Evolutionary conservation across 2,113 vertebrate genomes (phyloP).

Genomic region (Echinops telfairi): DNA sequence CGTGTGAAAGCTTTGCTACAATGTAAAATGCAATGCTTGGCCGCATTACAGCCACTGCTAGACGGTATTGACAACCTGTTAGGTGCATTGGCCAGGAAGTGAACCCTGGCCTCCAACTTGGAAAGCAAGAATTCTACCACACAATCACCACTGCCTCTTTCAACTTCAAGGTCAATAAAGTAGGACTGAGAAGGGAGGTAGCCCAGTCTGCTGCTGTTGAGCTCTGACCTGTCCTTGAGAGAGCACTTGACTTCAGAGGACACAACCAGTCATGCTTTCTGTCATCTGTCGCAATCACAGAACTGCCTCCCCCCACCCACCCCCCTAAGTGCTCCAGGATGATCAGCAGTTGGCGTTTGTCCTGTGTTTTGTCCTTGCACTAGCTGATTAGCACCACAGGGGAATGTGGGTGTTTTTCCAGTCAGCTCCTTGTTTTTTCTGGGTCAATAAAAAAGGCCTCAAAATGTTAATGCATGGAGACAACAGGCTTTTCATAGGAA

Average conservation of each 20-base stretch:
- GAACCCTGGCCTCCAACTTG: not conserved
- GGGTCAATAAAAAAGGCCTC: not conserved
- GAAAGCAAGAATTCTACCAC: not conserved
- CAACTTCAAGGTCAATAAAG: too few relatives aligned
- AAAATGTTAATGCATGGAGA: not conserved
- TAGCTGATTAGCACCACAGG: not conserved
- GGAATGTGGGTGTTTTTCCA: slow-evolving; percentile 62
- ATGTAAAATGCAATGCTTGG: not conserved
- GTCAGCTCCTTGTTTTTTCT: slow-evolving; percentile 31
- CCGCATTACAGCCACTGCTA: not conserved
- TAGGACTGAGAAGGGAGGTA: not conserved
- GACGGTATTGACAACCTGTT: not conserved
- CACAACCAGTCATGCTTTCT: not conserved
- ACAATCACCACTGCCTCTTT: not conserved
- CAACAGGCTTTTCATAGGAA: slow-evolving; percentile 1
- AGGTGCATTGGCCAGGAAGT: not conserved
- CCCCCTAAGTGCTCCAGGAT: not conserved
- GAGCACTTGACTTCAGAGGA: not conserved
- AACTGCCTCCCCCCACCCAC: not conserved
- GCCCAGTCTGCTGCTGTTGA: not conserved
- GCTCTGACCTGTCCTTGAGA: accelerated
- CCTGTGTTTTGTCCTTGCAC: not conserved
- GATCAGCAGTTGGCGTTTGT: slow-evolving; percentile 18
- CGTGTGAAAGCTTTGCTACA: not conserved
- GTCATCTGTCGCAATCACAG: not conserved